Base-by-base conservation (phyloP, 2,797 vertebrate genomes). In the Octomys mimax region DNA sequence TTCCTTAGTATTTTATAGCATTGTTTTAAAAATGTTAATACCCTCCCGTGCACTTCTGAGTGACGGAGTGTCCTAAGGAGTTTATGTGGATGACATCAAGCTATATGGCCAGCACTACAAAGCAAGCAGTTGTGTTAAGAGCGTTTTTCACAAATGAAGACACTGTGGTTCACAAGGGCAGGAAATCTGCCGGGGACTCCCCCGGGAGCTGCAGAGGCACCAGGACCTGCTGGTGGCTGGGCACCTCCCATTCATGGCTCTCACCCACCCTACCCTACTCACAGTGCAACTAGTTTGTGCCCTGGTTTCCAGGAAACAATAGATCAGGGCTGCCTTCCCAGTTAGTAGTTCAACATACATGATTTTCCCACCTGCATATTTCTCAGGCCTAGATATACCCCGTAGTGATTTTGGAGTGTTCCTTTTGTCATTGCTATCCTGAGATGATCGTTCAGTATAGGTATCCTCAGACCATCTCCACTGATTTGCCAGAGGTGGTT, bases 11-110 rank as follows among this genome's bases (percentile, higher is more conserved):
- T 54, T 89, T 87, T 87, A 89, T 31, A 88, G 66, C 33, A 59
- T 80, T 87, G 19, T 86, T 95, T 77, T 52, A 21, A 75, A 93
- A 77, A 71, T 36, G 36, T 8, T 21, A 39, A n/a, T 11, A 24
- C 70, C n/a, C n/a, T 92, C 16, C 42, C 31, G 68, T 2, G 3
- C 11, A n/a, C 4, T 80, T 57, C 54, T 61, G 89, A 90, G 87
- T 81, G 61, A 79, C 66, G n/a, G 75, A 80, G 39, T 4, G 0
- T 13, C 19, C 62, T 42, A 2, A 31, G 70, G 14, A 39, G n/a
- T 39, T 39, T 4, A 9, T 28, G 73, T 57, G 42, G 46, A 57
- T 70, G 71, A 83, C 64, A 77, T 92, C 62, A 66, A 86, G 49
- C 92, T 89, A 8, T 31, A 6, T 12, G 3, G 11, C 39, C 39